Evolutionary conservation across 53 echinoderm and acorn worm species (phyloP), one percentile per base, ranked within the genome.

Genomic region (Holothuria leucospilota): DNA sequence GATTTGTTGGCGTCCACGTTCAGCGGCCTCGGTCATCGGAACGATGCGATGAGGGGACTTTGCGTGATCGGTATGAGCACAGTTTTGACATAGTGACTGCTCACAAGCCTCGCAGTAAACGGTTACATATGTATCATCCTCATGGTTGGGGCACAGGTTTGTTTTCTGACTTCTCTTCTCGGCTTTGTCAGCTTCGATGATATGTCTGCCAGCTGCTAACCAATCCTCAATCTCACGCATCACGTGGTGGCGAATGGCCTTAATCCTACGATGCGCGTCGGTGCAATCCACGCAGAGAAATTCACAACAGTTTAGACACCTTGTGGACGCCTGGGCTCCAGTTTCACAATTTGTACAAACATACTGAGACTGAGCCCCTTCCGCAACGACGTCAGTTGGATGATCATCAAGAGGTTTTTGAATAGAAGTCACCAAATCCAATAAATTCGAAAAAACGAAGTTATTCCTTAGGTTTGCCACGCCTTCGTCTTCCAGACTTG

Each of bases 231-330:
- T 95, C 39, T 93, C 93, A 38, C 95, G 80, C 95, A 95, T 95
- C 59, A 95, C 96, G 65, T 96, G 96, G 64, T 94, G 94, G 5
- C 94, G 90, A n/a, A 96, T 90, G 21, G 94, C 94, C 75, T 93
- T 91, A 65, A 96, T 77, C 58, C 96, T 66, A 8, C 94, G 86
- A 62, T 96, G 96, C 24, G 96, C 96, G 29, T 64, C 90, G 21
- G 91, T 92, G 34, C 96, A 96, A 80, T 96, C 96, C 39, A 77
- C 88, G 74, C 96, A 96, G 13, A 96, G 84, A 66, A 96, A 94
- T 56, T 96, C 96, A 62, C 92, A 92, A 71, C 96, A 96, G 84
- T 92, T 96, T 53, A 96, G 88, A 85, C 96, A 96, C 29, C 94
- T 85, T 0, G 90, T 94, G 2, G 96, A 71, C 26, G 96, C 96